Evolutionary conservation across 2,113 vertebrate genomes (phyloP).

Genomic region (Phrynosoma platyrhinos): DNA sequence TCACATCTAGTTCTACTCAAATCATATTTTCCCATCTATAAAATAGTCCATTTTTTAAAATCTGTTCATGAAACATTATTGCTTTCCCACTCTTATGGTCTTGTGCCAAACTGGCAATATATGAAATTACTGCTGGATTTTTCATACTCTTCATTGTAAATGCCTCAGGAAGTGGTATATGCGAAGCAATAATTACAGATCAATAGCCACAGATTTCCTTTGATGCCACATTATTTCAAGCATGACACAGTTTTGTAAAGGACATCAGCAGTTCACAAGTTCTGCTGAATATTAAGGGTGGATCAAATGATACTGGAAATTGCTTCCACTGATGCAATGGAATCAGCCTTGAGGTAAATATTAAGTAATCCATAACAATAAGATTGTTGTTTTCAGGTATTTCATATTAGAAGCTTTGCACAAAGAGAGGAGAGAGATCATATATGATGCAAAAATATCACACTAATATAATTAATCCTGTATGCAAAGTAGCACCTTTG

Average conservation of each 20-base stretch:
- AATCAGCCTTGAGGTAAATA: background rate
- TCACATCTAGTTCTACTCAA: too few relatives aligned
- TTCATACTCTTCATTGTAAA: background rate
- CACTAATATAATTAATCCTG: background rate
- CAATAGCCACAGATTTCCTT: background rate
- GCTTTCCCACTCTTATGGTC: background rate
- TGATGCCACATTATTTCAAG: background rate
- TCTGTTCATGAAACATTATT: too few relatives aligned
- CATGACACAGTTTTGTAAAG: background rate
- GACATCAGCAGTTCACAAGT: background rate
- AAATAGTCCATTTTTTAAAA: too few relatives aligned
- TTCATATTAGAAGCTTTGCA: background rate
- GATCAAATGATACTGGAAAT: background rate
- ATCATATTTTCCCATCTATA: too few relatives aligned
- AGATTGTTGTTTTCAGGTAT: background rate
- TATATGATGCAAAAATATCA: background rate
- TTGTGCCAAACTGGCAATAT: background rate
- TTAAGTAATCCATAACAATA: background rate
- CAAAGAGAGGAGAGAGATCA: too few relatives aligned
- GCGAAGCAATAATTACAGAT: background rate
- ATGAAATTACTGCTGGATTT: background rate
- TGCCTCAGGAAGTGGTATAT: background rate
- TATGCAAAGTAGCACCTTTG: background rate
- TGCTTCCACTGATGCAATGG: background rate
- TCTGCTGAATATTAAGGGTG: background rate